phyloP scores from a whole-genome alignment of 1,140 invertebrate genomes.

The Neodiprion lecontei region DNA sequence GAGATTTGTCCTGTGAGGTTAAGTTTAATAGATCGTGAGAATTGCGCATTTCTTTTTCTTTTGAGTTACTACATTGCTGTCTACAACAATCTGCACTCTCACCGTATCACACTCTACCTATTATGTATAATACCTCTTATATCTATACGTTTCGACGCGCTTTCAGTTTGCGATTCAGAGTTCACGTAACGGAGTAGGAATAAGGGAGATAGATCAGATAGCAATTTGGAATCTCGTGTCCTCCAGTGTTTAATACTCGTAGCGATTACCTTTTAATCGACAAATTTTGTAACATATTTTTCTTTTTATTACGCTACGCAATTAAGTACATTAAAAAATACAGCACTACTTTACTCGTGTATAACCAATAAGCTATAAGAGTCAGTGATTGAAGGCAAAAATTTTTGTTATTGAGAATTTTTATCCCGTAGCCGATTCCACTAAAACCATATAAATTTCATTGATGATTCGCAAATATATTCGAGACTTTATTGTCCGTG shows the following conservation, averaged over 20 bases:
- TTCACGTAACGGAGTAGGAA: no score
- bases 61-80: background rate
- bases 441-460: slow-evolving; percentile 6
- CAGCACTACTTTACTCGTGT: slow-evolving; percentile 45
- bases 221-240: no score
- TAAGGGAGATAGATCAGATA: no score
- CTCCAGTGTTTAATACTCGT: no score
- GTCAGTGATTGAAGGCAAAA: slow-evolving; percentile 28
- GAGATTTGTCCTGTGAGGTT: slow-evolving; percentile 59
- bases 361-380: slow-evolving; percentile 29
- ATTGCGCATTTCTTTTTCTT: slow-evolving; percentile 26
- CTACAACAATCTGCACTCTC: background rate
- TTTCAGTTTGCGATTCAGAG: no score
- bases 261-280: no score
- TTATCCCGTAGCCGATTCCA: background rate
- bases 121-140: background rate
- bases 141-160: background rate
- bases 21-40: slow-evolving; percentile 42
- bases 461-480: background rate
- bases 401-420: background rate
- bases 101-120: background rate
- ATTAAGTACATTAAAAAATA: slow-evolving; percentile 60
- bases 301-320: slow-evolving; percentile 21
- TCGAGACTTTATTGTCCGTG: background rate
- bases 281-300: no score